Percentiles rank a stretch among this genome's conserved stretches.
Conservation (phyloP, 2,113 vertebrate species). For the Sitta europaea region DNA sequence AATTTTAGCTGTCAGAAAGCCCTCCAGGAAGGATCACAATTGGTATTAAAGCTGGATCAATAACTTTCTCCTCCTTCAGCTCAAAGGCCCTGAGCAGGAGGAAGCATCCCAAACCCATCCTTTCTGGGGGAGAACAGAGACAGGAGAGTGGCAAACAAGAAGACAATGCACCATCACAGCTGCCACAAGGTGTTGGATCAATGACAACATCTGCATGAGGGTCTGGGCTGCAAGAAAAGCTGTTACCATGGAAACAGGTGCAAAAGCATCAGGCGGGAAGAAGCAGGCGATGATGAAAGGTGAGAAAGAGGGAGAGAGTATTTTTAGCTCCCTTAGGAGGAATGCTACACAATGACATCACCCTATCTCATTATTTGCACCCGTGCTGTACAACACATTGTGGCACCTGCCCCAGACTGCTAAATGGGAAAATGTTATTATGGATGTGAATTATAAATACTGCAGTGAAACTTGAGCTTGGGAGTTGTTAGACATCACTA, state of each 20-base stretch:
- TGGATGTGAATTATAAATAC: slow-evolving; percentile 58
- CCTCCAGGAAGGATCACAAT: slow-evolving; percentile 16
- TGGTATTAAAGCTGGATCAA: background rate
- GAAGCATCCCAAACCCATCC: background rate
- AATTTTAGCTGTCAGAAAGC: background rate
- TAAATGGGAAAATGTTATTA: slow-evolving; percentile 57
- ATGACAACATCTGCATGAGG: slow-evolving; percentile 66
- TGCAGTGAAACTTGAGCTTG: slow-evolving; percentile 26
- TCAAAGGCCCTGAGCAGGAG: background rate
- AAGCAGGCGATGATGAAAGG: slow-evolving; percentile 53
- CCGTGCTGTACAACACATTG: background rate
- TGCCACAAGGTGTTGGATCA: slow-evolving; percentile 66
- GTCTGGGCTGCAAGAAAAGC: slow-evolving; percentile 64
- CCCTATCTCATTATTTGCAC: slow-evolving; percentile 48
- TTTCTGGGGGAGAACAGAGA: background rate
- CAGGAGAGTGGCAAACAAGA: slow-evolving; percentile 31
- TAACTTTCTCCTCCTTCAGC: background rate
- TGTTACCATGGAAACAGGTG: slow-evolving; percentile 74
- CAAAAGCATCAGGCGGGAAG: slow-evolving; percentile 58
- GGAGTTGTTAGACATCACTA: slow-evolving; percentile 43
- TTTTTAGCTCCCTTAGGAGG: slow-evolving; percentile 64
- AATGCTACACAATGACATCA: slow-evolving; percentile 41
- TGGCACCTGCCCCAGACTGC: slow-evolving; percentile 36
- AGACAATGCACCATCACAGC: slow-evolving; percentile 54
- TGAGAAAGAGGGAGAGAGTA: slow-evolving; percentile 52